Evolutionary conservation across 1,140 invertebrate species (phyloP).

Genomic region (Vanessa tameamea): DNA sequence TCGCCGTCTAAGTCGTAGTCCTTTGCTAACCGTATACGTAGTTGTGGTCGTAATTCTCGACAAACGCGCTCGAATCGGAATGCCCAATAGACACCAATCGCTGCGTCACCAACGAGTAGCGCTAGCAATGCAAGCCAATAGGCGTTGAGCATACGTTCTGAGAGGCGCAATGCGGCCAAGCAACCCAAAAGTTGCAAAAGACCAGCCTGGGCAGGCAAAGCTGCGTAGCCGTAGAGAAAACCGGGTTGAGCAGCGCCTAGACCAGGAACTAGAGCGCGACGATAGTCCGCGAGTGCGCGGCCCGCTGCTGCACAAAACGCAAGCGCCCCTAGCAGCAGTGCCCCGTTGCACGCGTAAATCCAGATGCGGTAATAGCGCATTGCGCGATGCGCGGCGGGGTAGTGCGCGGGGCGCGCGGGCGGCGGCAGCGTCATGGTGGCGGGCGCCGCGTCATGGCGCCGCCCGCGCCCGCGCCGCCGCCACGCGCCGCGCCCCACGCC

Average conservation of each 20-base stretch:
- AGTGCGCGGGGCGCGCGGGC: constrained; percentile 73
- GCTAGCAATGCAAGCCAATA: constrained; percentile 92
- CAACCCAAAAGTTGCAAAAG: constrained; percentile 89
- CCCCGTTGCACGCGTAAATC: constrained; percentile 95
- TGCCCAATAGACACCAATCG: constrained; percentile 93
- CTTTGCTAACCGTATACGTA: constrained; percentile 81
- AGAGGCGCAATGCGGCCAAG: constrained; percentile 89
- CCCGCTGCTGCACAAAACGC: constrained; percentile 90
- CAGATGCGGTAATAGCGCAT: constrained; percentile 92
- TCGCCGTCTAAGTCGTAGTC: constrained; percentile 88
- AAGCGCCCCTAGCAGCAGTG: constrained; percentile 89
- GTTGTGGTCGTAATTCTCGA: constrained; percentile 85
- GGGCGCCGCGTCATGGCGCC: constrained; percentile 73
- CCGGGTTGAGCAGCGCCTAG: constrained; percentile 88
- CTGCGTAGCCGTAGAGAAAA: constrained; percentile 91
- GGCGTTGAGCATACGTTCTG: constrained; percentile 89
- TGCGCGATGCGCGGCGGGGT: constrained; percentile 72
- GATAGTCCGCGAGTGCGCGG: constrained; percentile 86
- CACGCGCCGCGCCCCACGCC: constrained; percentile 77
- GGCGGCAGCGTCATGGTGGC: constrained; percentile 77
- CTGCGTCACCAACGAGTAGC: constrained; percentile 90
- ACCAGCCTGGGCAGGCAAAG: constrained; percentile 87
- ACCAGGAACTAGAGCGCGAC: constrained; percentile 86
- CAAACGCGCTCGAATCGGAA: constrained; percentile 89
- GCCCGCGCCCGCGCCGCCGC: constrained; percentile 77